Base-by-base conservation (phyloP, 2,888 invertebrate genomes). In the Anodontia alba region DNA sequence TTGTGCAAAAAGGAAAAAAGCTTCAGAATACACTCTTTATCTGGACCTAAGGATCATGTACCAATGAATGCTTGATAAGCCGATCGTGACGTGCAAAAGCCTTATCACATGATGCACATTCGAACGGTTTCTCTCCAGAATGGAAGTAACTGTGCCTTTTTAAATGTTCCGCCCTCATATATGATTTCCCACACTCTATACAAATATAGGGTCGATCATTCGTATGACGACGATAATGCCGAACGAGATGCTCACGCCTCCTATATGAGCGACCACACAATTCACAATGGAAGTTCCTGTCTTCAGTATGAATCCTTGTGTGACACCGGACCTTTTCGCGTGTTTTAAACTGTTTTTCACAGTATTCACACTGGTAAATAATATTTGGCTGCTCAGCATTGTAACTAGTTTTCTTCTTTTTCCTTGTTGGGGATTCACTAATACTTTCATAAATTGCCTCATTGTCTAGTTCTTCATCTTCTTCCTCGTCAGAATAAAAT, bases 81-180 rank as follows among this genome's bases (percentile, higher is more conserved):
- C 87, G 78, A 76, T 89, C 89, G 69, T 84, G 83, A 26, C 89
- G 77, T 26, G 84, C 85, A 70, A 88, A 89, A 12, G 78, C 67
- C 36, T 84, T 88, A 1, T 76, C 78, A 78, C 89, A 89, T 2
- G 76, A 54, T 8, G 86, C 74, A 71, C 89, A 89, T 54, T 88
- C 82, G 80, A 86, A 89, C 0, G 87, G 87, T 57, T 86, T 89
- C 31, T 83, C 87, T 29, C 86, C 84, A 20, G 85, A 78, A 72
- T 89, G 89, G 33, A 87, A 84, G 67, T 80, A 85, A 68, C 84
- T 86, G 76, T 89, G 89, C 8, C 89, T 83, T 70, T 87, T 86
- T 10, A 89, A 81, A 83, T 89, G 89, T 75, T 89, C 89, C 12
- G 83, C 80, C 31, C 89, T 71, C 80, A 87, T 87, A 72, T 88